Base-by-base conservation (phyloP, 1,140 invertebrate species). In the Zeugodacus cucurbitae region DNA sequence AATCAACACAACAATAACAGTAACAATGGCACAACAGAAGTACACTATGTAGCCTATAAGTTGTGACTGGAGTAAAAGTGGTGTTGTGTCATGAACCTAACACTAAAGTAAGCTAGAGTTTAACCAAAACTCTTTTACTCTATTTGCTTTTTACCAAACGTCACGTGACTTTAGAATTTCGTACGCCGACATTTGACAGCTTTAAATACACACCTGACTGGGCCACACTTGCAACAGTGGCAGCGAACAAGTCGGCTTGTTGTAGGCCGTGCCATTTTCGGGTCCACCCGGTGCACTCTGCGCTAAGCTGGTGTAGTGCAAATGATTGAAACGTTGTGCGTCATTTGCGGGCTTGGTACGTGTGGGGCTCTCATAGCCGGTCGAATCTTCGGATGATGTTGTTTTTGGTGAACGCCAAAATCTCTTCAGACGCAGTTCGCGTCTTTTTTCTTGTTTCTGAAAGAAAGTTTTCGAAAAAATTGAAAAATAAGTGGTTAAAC, bases 171-270 rank as follows among this genome's bases (percentile, higher is more conserved):
- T 3, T 54, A 17, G 3, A 4, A 32, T n/a, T n/a, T n/a, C n/a
- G n/a, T 20, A 26, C 29, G 17, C 32, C 22, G 34, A 22, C 17
- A n/a, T 41, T 44, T 74, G 22, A 20, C 3, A 41, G 20, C 44
- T 44, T 6, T 54, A 32, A 67, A 17, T 85, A 70, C 87, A 89
- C 90, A 93, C 92, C 90, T 93, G 93, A 93, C 95, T 95, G 86
- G 95, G 95, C 95, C 95, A 95, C 94, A 96, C 95, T 90, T 96
- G 95, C 57, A 96, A 91, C 88, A 96, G 90, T 8, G 96, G 96
- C 89, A 96, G 92, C 37, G 95, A 95, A 91, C 95, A 95, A 89
- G 94, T 94, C 89, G 94, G 93, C 90, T 93, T 93, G 89, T 91
- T 93, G 88, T 89, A 92, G 37, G 89, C 89, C 74, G 67, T 88